Conservation (phyloP, 2,888 invertebrate species). For the Quadroppia sp. region DNA sequence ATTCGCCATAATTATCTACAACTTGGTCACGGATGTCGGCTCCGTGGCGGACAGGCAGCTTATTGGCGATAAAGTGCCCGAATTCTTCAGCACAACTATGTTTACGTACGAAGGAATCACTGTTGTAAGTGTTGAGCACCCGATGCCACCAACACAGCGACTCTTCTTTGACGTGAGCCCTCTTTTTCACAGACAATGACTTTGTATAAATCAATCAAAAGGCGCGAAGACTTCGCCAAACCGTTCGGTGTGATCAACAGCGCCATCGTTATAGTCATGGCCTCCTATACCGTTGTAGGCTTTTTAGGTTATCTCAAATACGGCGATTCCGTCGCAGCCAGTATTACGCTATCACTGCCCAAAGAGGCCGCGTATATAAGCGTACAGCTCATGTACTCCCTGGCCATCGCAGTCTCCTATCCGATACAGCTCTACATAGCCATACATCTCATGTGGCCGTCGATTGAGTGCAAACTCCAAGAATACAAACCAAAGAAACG, state of each 20-base stretch:
- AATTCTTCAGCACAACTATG: slow-evolving; percentile 40
- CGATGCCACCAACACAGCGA: too few relatives aligned
- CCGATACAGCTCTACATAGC: slow-evolving; percentile 38
- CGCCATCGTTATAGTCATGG: slow-evolving; percentile 33
- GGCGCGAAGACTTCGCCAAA: slow-evolving; percentile 25
- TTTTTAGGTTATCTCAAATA: slow-evolving; percentile 40
- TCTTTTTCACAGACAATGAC: slow-evolving; percentile 38
- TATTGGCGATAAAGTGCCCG: slow-evolving; percentile 28
- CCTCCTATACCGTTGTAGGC: slow-evolving; percentile 34
- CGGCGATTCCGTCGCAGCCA: slow-evolving; percentile 37
- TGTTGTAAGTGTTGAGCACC: slow-evolving; percentile 39
- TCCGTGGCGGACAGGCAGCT: slow-evolving; percentile 15
- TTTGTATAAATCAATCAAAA: slow-evolving; percentile 40
- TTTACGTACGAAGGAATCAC: slow-evolving; percentile 42
- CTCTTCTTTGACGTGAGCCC: not conserved
- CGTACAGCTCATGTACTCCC: slow-evolving; percentile 38
- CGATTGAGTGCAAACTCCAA: slow-evolving; percentile 2
- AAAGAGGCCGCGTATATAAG: slow-evolving; percentile 27
- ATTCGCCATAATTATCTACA: slow-evolving; percentile 38
- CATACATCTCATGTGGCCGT: slow-evolving; percentile 40
- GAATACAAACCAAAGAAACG: not conserved
- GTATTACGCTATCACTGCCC: slow-evolving; percentile 39
- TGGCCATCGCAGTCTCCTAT: slow-evolving; percentile 38
- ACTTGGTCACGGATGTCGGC: slow-evolving; percentile 38
- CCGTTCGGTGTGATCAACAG: slow-evolving; percentile 38